Conservation (phyloP, 2,113 vertebrate genomes). For the Podarcis raffonei region DNA sequence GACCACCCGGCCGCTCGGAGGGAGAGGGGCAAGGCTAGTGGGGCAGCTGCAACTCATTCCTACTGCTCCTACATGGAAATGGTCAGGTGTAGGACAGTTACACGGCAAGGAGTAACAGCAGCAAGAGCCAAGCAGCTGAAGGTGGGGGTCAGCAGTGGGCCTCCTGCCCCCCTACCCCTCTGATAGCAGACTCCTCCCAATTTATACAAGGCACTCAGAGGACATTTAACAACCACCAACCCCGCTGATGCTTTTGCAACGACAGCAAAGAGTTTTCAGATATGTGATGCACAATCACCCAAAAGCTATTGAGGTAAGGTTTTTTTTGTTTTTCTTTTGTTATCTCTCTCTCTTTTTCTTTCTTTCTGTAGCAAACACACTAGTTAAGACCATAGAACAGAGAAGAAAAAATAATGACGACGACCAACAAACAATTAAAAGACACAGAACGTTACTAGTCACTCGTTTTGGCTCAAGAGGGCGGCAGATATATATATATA, state of each 20-base stretch:
- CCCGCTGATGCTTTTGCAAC: background rate
- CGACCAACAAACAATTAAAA: background rate
- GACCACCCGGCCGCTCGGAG: background rate
- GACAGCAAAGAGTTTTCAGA: conserved; percentile 41
- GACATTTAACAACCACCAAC: conserved; percentile 42
- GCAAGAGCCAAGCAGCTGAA: background rate
- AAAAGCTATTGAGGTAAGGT: conserved; percentile 55
- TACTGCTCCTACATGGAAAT: background rate
- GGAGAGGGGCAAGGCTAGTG: background rate
- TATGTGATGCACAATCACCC: conserved; percentile 2
- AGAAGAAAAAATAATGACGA: background rate
- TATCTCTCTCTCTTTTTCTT: too few relatives aligned
- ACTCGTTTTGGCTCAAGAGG: conserved; percentile 63
- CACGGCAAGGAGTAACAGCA: background rate
- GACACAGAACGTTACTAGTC: conserved; percentile 26
- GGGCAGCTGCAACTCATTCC: background rate
- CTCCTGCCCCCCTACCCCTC: too few relatives aligned
- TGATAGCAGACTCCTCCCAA: background rate
- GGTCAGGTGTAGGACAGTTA: background rate
- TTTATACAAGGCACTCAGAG: background rate
- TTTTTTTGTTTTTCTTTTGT: too few relatives aligned
- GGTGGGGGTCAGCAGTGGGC: background rate
- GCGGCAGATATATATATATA: conserved; percentile 41
- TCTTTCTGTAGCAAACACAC: conserved; percentile 33
- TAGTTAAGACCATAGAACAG: background rate